Evolutionary conservation across 2,888 invertebrate genomes (phyloP), one percentile per base, ranked within the genome.

Genomic region (Pyrocoelia pectoralis): DNA sequence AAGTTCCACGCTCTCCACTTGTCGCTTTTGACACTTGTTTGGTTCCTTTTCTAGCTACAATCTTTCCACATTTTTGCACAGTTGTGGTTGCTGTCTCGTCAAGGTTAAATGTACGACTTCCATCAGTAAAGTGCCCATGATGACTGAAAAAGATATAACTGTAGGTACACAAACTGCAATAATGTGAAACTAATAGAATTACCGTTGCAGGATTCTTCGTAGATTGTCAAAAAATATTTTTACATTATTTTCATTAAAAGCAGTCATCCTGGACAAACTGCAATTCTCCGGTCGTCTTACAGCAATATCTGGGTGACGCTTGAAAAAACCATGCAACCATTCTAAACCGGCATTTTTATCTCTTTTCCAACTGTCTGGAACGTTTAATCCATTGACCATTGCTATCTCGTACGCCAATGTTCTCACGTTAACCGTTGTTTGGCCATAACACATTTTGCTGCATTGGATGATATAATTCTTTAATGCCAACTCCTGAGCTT

Each of bases 1-100:
- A 66, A 12, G 69, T 68, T 61, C 77, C 76, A 60, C 75, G 70
- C 69, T 79, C 79, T 3, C 71, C 78, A 60, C 76, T 77, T 70
- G 48, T 48, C 6, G 46, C 46, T n/a, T 46, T 9, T 29, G 14
- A 29, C 8, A 77, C 57, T 68, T 76, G 74, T 57, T 72, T 70
- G 13, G 46, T 51, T 15, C 69, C 71, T 61, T 67, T 71, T 53
- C 51, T 14, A n/a, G 70, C 69, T 3, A 74, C 55, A 52, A 74
- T 62, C 52, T 68, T 72, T 46, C 60, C 43, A 3, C 64, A 68
- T 29, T 57, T 49, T 43, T 70, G 69, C 10, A 72, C 72, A 48
- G 70, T 73, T 18, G 52, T 58, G 10, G 70, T 66, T 10, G 63
- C 67, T n/a, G 53, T 54, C 56, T 49, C 60, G 13, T 43, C 41